Percentiles rank a stretch among this genome's conserved stretches.
These are phyloP conservation scores for Phrynocephalus versicolor DNA, from an alignment of 2,113 vertebrate species.

Conservation along the genomic window DNA sequence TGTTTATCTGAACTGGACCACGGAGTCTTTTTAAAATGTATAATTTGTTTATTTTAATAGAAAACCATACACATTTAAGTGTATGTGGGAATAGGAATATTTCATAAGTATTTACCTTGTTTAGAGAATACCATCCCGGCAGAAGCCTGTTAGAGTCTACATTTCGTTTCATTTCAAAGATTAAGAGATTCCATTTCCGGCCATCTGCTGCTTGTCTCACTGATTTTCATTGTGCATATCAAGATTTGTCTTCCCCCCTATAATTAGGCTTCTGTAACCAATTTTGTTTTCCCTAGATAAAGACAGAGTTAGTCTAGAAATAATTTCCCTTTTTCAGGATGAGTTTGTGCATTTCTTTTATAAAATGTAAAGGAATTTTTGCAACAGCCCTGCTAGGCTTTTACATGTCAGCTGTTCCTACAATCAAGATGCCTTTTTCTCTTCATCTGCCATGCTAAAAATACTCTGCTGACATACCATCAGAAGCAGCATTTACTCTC, in stretches of 20 bases:
- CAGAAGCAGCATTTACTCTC: slow-evolving; percentile 8
- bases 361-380: slow-evolving; percentile 25
- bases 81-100: slow-evolving; percentile 1
- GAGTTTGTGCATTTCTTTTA: slow-evolving; percentile 14
- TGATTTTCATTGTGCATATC: slow-evolving; percentile 44
- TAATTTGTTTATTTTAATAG: not conserved
- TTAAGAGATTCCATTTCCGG: slow-evolving; percentile 52
- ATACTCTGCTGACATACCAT: not conserved
- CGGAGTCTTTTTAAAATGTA: not conserved
- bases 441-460: slow-evolving; percentile 28
- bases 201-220: slow-evolving; percentile 53
- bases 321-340: slow-evolving; percentile 34
- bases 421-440: slow-evolving; percentile 21
- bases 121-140: slow-evolving; percentile 38
- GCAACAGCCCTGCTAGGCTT: slow-evolving; percentile 26
- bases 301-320: slow-evolving; percentile 50
- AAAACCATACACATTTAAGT: slow-evolving; percentile 15
- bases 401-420: slow-evolving; percentile 31
- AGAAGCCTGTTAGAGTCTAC: slow-evolving; percentile 29
- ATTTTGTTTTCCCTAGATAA: slow-evolving; percentile 54
- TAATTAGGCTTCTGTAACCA: slow-evolving; percentile 58
- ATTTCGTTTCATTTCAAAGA: slow-evolving; percentile 26
- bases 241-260: slow-evolving; percentile 25
- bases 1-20: not conserved
- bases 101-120: slow-evolving; percentile 25